Base-by-base conservation (phyloP, 2,888 invertebrate genomes). In the Drosophila kuntzei region DNA sequence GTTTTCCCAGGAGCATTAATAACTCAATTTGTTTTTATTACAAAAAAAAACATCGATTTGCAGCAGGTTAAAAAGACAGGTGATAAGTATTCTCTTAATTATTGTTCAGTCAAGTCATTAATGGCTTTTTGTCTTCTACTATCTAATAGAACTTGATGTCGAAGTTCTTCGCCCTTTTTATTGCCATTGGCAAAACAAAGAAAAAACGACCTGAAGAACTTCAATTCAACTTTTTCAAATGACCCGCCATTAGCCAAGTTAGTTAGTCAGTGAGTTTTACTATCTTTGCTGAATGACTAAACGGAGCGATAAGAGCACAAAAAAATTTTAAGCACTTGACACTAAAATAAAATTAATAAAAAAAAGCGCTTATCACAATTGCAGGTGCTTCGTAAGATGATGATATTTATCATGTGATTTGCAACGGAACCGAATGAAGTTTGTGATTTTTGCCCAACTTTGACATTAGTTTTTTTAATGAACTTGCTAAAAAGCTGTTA, bases 371-470 rank as follows among this genome's bases (percentile, higher is more conserved):
- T 54, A 43, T 71, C 58, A 53, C 51, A 29, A 32, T 32, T 53
- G 18, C 14, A 51, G n/a, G 25, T 47, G 25, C 12, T n/a, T 47
- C 3, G 14, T 41, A 44, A 50, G 76, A 67, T 78, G 80, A 80
- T 83, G 84, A 79, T 81, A n/a, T n/a, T n/a, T n/a, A 78, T 86
- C 86, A 82, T 80, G 80, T 82, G 85, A 63, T 39, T 70, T 27
- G 20, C 18, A 43, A 20, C 9, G 4, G 2, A n/a, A 36, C 9
- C 16, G 39, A 14, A 25, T 22, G 14, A 8, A n/a, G 9, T 37
- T 53, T 36, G 43, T 9, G 29, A n/a, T 47, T 50, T 43, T 32
- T 57, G n/a, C 2, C 25, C 8, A 46, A 20, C 49, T 36, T 18
- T 18, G 29, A 20, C 51, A 39, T 60, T 68, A 63, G 41, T 71